Evolutionary conservation across 2,888 invertebrate species (phyloP).

Genomic region (Acleris literana): DNA sequence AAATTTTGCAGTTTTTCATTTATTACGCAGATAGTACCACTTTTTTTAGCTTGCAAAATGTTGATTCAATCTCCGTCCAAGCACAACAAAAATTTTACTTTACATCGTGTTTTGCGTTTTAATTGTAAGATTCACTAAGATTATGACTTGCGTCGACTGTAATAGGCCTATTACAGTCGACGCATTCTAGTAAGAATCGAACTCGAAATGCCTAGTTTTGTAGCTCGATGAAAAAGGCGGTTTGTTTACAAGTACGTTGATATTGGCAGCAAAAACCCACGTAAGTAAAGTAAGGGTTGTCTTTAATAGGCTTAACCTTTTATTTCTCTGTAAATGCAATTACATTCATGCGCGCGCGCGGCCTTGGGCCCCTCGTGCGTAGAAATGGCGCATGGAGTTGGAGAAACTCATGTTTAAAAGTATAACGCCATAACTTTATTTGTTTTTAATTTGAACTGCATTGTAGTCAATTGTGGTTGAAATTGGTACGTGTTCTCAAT

Average conservation of each 20-base stretch:
- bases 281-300: slow-evolving; percentile 44
- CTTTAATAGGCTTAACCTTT: slow-evolving; percentile 74
- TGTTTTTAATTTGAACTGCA: neutral
- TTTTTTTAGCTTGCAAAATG: too few relatives aligned
- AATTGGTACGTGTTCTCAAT: neutral
- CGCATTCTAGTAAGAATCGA: neutral
- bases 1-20: too few relatives aligned
- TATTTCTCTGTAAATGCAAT: slow-evolving; percentile 67
- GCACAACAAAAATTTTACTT: too few relatives aligned
- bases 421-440: neutral
- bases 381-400: slow-evolving; percentile 42
- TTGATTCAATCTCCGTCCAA: too few relatives aligned
- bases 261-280: slow-evolving; percentile 46
- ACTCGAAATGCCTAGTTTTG: slow-evolving; percentile 10
- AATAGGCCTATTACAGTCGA: neutral
- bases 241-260: slow-evolving; percentile 52
- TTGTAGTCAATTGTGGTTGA: neutral
- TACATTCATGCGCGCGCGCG: slow-evolving; percentile 56
- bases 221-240: slow-evolving; percentile 49
- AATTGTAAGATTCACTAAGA: too few relatives aligned
- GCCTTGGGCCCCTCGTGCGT: slow-evolving; percentile 48
- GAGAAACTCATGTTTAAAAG: slow-evolving; percentile 7
- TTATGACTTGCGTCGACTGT: too few relatives aligned
- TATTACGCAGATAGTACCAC: too few relatives aligned
- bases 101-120: too few relatives aligned